These are phyloP conservation scores for Torymus aiolomorphi DNA, from an alignment of 2,888 invertebrate genomes.

Conservation along the genomic window DNA sequence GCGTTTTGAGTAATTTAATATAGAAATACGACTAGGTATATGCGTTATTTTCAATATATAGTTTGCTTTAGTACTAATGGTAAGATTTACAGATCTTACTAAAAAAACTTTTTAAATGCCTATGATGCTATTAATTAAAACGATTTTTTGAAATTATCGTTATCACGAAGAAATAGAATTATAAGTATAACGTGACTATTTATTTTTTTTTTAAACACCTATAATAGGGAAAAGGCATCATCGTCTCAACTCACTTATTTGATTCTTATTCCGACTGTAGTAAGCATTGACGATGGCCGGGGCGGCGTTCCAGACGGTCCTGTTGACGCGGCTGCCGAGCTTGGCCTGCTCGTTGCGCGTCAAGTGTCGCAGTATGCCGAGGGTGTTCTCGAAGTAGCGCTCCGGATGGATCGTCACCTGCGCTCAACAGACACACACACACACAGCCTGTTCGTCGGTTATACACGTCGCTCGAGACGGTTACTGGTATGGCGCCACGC, in stretches of 20 bases:
- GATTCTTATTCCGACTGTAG: constrained; percentile 95
- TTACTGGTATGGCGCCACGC: background rate
- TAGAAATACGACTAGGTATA: too few species aligned
- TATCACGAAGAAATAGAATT: too few species aligned
- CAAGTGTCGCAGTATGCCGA: constrained; percentile 85
- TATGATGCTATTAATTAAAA: too few species aligned
- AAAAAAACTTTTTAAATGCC: too few species aligned
- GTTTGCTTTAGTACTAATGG: too few species aligned
- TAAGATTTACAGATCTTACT: too few species aligned
- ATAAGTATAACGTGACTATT: too few species aligned
- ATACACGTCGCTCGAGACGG: constrained; percentile 5
- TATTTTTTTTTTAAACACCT: background rate
- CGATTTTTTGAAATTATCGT: too few species aligned
- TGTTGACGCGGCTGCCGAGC: constrained; percentile 85
- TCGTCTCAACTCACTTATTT: constrained; percentile 82
- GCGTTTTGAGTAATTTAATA: too few species aligned
- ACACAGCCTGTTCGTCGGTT: constrained; percentile 48
- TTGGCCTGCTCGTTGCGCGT: constrained; percentile 84
- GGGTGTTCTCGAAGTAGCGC: constrained; percentile 88
- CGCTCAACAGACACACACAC: constrained; percentile 12
- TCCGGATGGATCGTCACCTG: constrained; percentile 82
- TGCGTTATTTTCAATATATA: too few species aligned
- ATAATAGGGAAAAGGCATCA: background rate
- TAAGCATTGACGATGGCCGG: constrained; percentile 97
- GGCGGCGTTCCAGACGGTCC: constrained; percentile 88